These are phyloP conservation scores for Saguinus imperator DNA, from an alignment of 2,113 vertebrate species.

Conservation along the genomic window DNA sequence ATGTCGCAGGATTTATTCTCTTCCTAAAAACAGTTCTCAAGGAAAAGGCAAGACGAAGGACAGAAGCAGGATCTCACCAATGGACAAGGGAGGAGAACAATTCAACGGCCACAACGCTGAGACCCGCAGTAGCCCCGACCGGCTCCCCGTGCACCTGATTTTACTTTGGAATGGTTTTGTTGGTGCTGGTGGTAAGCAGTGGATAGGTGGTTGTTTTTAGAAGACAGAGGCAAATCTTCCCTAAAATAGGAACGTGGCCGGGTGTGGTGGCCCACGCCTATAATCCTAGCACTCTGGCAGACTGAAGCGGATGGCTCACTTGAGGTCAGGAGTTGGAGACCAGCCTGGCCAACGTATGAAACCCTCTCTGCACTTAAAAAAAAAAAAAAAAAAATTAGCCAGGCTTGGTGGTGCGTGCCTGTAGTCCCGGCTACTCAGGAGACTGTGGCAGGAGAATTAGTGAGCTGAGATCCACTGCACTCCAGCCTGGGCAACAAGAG, in stretches of 20 bases:
- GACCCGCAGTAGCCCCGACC: accelerated
- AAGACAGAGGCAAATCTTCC: background rate
- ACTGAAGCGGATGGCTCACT: accelerated
- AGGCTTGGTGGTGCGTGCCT: no score
- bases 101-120: background rate
- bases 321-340: no score
- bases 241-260: background rate
- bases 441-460: no score
- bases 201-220: background rate
- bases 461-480: no score
- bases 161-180: background rate
- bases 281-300: no score
- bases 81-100: accelerated
- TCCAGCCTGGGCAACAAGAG: no score
- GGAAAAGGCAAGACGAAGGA: background rate
- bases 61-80: accelerated
- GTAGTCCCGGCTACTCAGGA: no score
- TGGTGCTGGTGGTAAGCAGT: background rate
- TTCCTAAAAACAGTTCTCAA: background rate
- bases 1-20: background rate
- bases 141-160: accelerated
- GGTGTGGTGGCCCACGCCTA: no score
- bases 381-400: no score
- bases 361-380: no score
- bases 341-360: no score